Base-by-base conservation (phyloP, 2,797 vertebrate species). In the Rhinoraja longicauda region DNA sequence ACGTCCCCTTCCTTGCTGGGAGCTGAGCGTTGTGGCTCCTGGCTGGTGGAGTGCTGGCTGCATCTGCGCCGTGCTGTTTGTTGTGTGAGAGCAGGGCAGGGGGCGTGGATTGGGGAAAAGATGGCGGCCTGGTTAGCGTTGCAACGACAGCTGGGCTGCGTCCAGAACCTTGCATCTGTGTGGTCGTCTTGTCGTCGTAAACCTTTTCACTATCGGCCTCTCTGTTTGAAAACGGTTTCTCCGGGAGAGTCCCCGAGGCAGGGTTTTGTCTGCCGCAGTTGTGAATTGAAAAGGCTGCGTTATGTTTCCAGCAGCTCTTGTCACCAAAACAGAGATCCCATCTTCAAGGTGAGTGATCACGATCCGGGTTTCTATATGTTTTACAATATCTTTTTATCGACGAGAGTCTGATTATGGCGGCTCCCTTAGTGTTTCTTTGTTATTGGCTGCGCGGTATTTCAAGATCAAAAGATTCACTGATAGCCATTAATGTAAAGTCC, bases 301-400 rank as follows among this genome's bases (percentile, higher is more conserved):
- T 91, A 29, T 72, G 90, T 15, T 39, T 45, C 26, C 70, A 75
- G 32, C 29, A 53, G 90, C 0, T 53, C 39, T n/a, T 39, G 90
- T 75, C 90, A 75, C 13, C 90, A 92, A 57, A 39, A 12, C 90
- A 73, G 67, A 73, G 90, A 73, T n/a, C 70, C 90, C 45, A 45
- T 92, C n/a, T 75, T 92, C 24, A 75, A 92, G 70, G 90, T 92
- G 72, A 92, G 90, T 45, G 24, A 29, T 39, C 10, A 7, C 64
- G 15, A 8, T 53, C 67, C 36, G 0, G 32, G 0, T 24, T 88
- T 57, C 26, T 8, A 82, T 19, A 24, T 81, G 39, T 62, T 84
- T 86, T 3, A 57, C 29, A 82, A 82, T 0, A 82, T 12, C 24
- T 15, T 84, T 12, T 57, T 84, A 29, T 84, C n/a, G 81, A 29